These are phyloP conservation scores for Catagonus wagneri DNA, from an alignment of 2,113 vertebrate species.

Conservation along the genomic window DNA sequence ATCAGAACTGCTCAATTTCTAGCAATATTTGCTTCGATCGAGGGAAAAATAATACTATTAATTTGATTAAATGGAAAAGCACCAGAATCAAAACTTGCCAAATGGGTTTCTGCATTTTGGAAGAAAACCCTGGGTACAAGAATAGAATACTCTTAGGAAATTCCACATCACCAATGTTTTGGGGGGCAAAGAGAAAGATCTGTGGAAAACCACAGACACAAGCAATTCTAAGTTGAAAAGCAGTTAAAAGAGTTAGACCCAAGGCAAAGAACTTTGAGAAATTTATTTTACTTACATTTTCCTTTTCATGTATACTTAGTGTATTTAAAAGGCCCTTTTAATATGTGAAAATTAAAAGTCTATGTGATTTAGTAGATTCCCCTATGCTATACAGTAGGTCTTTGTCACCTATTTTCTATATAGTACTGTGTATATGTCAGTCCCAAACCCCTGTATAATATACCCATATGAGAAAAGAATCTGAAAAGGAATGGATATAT, in stretches of 20 bases:
- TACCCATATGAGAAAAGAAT: too few species aligned
- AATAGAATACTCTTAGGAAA: background rate
- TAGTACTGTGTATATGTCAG: too few species aligned
- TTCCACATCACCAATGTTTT: background rate
- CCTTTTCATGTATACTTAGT: background rate
- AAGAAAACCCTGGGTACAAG: conserved; percentile 34
- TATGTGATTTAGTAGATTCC: too few species aligned
- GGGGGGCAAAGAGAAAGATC: background rate
- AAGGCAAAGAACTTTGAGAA: background rate
- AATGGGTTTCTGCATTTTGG: background rate
- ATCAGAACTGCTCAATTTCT: conserved; percentile 53
- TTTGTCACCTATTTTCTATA: too few species aligned
- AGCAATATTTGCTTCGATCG: conserved; percentile 31
- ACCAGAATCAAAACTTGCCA: conserved; percentile 39
- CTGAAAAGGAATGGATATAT: too few species aligned
- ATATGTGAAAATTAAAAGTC: conserved; percentile 1
- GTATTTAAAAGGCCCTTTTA: background rate
- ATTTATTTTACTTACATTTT: conserved; percentile 28
- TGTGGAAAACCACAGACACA: background rate
- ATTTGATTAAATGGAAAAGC: conserved; percentile 41
- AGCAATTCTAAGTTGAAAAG: conserved; percentile 38
- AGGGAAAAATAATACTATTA: conserved; percentile 45
- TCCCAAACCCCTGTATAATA: too few species aligned
- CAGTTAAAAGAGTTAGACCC: conserved; percentile 38
- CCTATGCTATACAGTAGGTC: too few species aligned